Conservation (phyloP, 2,797 vertebrate genomes). For the Poecilia wingei region DNA sequence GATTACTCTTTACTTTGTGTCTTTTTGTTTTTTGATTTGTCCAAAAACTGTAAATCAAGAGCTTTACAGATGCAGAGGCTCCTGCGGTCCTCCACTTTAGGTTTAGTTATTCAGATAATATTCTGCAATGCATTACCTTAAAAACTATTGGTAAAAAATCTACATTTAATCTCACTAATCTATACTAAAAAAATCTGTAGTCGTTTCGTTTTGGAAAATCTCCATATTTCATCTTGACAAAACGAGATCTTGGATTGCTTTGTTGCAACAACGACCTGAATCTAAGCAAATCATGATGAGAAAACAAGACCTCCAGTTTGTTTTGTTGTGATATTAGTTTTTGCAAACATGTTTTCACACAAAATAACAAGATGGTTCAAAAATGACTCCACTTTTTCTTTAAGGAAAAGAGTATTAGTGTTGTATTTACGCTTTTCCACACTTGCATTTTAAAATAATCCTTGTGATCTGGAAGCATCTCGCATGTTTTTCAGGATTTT, state of each 20-base stretch:
- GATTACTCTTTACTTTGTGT: conserved; percentile 1
- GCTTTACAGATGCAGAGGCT: not conserved
- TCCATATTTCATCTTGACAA: not conserved
- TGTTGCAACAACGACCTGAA: not conserved
- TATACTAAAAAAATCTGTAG: not conserved
- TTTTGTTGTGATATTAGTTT: not conserved
- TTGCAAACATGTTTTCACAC: not conserved
- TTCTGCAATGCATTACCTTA: not conserved
- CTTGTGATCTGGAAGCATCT: not conserved
- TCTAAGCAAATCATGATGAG: not conserved
- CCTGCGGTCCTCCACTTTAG: not conserved
- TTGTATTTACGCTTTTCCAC: too few species aligned
- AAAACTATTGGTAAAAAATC: not conserved
- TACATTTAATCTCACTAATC: not conserved
- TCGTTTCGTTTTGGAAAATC: not conserved
- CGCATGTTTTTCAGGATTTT: not conserved
- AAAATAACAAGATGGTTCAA: not conserved
- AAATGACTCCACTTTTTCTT: too few species aligned
- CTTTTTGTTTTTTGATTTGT: not conserved
- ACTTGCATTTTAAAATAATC: not conserved
- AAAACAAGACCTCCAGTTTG: not conserved
- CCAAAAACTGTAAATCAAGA: not conserved
- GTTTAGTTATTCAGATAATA: not conserved
- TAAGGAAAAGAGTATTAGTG: too few species aligned
- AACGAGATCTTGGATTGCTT: not conserved